phyloP scores from a whole-genome alignment of 2,888 invertebrate species.

The Metopia argyrocephala region DNA sequence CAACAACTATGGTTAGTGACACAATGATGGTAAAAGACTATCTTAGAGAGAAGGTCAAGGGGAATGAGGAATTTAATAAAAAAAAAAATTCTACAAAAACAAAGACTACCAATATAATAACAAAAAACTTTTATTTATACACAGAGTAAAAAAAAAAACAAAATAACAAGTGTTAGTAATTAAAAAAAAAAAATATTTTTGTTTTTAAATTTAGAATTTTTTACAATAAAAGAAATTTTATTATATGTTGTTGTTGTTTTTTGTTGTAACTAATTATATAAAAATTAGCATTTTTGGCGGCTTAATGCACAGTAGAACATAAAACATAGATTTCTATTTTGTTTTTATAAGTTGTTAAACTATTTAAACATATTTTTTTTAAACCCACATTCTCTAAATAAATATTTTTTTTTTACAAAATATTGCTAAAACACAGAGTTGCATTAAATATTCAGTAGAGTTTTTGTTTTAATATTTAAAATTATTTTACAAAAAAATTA shows the following conservation, averaged over 20 bases:
- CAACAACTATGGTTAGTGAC: constrained; percentile 63
- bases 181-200: constrained; percentile 38
- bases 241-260: neutral
- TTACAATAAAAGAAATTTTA: constrained; percentile 31
- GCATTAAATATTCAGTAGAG: neutral
- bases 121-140: neutral
- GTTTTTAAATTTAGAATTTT: constrained; percentile 34
- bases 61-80: constrained; percentile 6
- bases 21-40: constrained; percentile 24
- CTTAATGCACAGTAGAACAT: constrained; percentile 54
- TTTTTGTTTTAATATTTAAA: constrained; percentile 11
- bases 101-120: constrained; percentile 49
- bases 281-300: constrained; percentile 37
- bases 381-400: constrained; percentile 48
- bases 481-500: constrained; percentile 53
- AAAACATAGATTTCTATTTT: constrained; percentile 51
- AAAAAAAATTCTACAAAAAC: constrained; percentile 52
- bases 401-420: constrained; percentile 36
- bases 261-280: constrained; percentile 42
- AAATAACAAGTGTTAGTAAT: neutral
- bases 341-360: constrained; percentile 46
- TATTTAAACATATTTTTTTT: constrained; percentile 43
- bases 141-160: neutral
- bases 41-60: too few species aligned
- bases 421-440: constrained; percentile 53